A percentile compares a stretch with the other conserved stretches of the same genome.
These are phyloP conservation scores for Mycetomoellerius zeteki DNA, from an alignment of 1,140 invertebrate genomes.

Conservation along the genomic window DNA sequence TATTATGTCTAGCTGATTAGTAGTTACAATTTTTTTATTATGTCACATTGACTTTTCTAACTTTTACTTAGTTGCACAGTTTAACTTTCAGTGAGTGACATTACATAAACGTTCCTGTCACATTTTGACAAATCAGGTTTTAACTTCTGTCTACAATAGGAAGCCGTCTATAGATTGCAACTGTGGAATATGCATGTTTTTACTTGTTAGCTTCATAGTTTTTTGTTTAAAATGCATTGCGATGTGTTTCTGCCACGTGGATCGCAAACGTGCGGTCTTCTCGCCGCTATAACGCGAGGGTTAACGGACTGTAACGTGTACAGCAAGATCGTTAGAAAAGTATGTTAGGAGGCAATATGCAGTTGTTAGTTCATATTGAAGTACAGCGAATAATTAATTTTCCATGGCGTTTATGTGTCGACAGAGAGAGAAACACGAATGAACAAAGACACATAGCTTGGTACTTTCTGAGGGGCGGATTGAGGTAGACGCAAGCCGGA, in stretches of 20 bases:
- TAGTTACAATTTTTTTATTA: neutral
- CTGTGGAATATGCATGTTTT: neutral
- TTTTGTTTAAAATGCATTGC: conserved; percentile 20
- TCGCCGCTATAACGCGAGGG: neutral
- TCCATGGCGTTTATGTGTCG: conserved; percentile 39
- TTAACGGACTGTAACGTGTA: conserved; percentile 31
- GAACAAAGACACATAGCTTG: conserved; percentile 6
- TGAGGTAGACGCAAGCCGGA: conserved; percentile 43
- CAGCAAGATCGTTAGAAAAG: conserved; percentile 30
- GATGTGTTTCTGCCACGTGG: neutral
- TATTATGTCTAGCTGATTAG: neutral
- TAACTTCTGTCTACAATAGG: neutral
- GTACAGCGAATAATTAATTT: conserved; percentile 43
- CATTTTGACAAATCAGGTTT: neutral
- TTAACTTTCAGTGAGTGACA: neutral
- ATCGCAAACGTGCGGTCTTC: neutral
- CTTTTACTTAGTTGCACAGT: neutral
- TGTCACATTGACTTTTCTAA: neutral
- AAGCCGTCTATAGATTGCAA: neutral
- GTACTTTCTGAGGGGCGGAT: conserved; percentile 28
- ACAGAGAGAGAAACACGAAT: neutral
- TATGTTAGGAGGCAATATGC: conserved; percentile 20
- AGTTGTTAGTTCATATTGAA: conserved; percentile 26
- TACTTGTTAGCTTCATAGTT: neutral
- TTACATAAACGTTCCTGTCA: neutral